Conservation (phyloP, 2,113 vertebrate genomes). For the Ptilorrhoa leucosticta region DNA sequence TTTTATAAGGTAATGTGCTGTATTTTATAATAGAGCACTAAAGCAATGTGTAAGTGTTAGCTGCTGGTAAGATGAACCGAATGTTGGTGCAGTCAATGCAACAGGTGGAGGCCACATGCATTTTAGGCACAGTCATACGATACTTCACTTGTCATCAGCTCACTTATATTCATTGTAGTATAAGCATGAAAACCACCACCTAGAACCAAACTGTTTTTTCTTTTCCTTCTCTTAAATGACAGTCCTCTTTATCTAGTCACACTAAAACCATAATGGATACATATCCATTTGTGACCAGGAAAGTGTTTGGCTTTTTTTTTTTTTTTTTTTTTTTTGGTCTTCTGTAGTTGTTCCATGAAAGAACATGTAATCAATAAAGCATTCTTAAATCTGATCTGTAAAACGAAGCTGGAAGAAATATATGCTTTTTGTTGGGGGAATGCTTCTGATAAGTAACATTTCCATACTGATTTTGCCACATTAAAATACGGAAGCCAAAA, state of each 20-base stretch:
- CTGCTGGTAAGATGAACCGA: background rate
- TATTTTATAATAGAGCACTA: background rate
- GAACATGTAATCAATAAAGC: background rate
- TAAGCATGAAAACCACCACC: background rate
- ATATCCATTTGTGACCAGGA: background rate
- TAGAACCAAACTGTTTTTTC: background rate
- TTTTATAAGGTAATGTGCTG: background rate
- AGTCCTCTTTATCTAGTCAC: background rate
- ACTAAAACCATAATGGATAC: background rate
- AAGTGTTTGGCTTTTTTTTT: background rate
- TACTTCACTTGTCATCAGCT: background rate
- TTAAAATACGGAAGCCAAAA: background rate
- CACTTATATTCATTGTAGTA: background rate
- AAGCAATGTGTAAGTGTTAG: background rate
- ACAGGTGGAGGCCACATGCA: background rate
- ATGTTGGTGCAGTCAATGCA: background rate
- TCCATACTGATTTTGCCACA: background rate
- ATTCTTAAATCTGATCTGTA: conserved; percentile 13
- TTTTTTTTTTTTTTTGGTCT: background rate
- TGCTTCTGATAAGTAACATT: background rate
- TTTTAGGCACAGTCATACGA: background rate
- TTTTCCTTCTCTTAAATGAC: background rate
- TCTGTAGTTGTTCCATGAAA: background rate
- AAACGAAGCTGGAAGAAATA: conserved; percentile 9
- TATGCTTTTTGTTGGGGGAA: background rate